Conservation (phyloP, 2,113 vertebrate species). For the Neogale vison region DNA sequence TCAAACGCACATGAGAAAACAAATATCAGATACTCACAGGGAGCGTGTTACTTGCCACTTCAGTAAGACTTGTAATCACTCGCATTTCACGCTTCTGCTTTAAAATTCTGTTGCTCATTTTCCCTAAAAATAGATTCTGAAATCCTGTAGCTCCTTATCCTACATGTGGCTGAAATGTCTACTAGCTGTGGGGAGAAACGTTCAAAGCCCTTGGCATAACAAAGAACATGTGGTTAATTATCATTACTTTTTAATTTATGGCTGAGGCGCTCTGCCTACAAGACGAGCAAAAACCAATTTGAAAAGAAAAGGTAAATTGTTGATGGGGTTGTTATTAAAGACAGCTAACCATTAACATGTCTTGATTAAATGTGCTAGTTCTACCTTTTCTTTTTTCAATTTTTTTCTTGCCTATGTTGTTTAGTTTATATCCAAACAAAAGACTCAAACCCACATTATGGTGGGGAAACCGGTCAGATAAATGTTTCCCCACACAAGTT, state of each 20-base stretch:
- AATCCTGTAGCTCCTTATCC: not conserved
- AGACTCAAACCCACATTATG: not conserved
- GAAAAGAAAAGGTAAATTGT: conserved; percentile 25
- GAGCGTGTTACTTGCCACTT: not conserved
- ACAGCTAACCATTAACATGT: not conserved
- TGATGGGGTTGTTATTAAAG: not conserved
- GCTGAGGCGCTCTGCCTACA: not conserved
- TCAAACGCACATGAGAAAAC: conserved; percentile 59
- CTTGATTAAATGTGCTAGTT: not conserved
- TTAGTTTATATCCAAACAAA: not conserved
- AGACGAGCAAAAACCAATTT: not conserved
- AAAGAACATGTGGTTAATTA: conserved; percentile 25
- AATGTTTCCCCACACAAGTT: not conserved
- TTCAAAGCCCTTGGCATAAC: not conserved
- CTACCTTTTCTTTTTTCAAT: not conserved
- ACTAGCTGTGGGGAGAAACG: not conserved
- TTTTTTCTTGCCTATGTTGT: not conserved
- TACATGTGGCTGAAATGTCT: not conserved
- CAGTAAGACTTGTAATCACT: not conserved
- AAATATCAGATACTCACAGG: conserved; percentile 10
- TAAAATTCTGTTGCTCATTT: conserved; percentile 54
- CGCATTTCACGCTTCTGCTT: not conserved
- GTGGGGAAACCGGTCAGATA: not conserved
- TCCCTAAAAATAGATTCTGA: not conserved
- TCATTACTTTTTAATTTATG: not conserved